Evolutionary conservation across 2,113 vertebrate genomes (phyloP).

Genomic region (Ifrita kowaldi): DNA sequence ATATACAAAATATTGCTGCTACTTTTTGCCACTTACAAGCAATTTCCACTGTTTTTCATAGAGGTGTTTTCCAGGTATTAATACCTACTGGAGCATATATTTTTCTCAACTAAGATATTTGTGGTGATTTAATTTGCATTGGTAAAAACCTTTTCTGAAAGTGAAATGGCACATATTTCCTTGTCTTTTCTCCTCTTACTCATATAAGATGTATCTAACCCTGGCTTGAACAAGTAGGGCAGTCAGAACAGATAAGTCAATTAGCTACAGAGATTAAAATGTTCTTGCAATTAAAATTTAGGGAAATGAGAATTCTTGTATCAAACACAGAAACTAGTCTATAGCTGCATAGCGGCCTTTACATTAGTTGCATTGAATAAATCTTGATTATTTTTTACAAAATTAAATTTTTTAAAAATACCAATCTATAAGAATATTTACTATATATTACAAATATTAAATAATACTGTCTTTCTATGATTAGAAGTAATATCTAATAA

Average conservation of each 20-base stretch:
- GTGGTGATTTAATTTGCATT: background rate
- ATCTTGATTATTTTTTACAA: background rate
- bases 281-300: background rate
- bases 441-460: rapidly evolving
- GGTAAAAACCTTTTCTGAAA: background rate
- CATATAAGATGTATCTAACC: background rate
- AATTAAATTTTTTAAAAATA: background rate
- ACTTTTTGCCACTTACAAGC: background rate
- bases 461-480: background rate
- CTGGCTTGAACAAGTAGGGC: background rate
- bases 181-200: background rate
- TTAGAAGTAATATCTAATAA: background rate
- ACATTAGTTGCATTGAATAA: background rate
- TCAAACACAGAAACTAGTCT: background rate
- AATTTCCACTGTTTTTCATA: background rate
- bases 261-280: background rate
- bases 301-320: background rate
- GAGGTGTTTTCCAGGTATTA: background rate
- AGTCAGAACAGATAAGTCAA: background rate
- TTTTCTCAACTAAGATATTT: background rate
- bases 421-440: background rate
- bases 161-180: background rate
- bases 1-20: background rate
- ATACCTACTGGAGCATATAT: background rate
- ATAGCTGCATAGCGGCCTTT: background rate